Evolutionary conservation across 2,797 vertebrate genomes (phyloP).

Genomic region (Cryptoblepharus egeriae): DNA sequence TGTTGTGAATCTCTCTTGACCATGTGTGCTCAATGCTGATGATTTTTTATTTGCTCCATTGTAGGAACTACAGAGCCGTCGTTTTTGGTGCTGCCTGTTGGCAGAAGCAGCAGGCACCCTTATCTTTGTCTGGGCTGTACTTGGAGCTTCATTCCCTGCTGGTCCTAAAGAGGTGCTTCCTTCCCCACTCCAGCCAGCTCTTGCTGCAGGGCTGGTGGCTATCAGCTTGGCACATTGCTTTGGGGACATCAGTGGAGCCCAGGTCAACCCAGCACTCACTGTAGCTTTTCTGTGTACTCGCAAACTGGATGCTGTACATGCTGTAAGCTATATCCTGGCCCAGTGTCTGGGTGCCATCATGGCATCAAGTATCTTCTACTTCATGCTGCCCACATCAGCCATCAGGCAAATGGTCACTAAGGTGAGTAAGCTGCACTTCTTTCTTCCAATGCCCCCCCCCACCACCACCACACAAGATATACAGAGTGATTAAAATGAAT

Average conservation of each 20-base stretch:
- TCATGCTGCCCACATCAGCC: conserved; percentile 75
- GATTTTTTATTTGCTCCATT: neutral
- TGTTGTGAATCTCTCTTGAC: neutral
- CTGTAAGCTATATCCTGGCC: conserved; percentile 73
- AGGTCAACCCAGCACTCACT: conserved; percentile 87
- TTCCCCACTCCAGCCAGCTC: conserved; percentile 75
- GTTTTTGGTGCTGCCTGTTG: conserved; percentile 82
- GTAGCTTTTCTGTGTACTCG: conserved; percentile 83
- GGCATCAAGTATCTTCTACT: conserved; percentile 77
- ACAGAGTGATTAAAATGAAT: neutral
- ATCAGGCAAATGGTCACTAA: conserved; percentile 76
- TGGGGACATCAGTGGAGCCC: conserved; percentile 83
- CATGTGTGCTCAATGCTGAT: neutral
- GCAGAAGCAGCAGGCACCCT: conserved; percentile 82
- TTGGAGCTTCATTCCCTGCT: conserved; percentile 79
- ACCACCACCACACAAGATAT: neutral
- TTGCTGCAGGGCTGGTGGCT: conserved; percentile 81
- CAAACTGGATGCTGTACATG: conserved; percentile 77
- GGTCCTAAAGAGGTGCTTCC: conserved; percentile 22
- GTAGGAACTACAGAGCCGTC: conserved; percentile 80
- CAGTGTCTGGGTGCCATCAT: conserved; percentile 84
- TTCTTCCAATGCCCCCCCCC: neutral
- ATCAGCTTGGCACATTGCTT: conserved; percentile 80
- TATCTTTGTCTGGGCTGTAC: conserved; percentile 81
- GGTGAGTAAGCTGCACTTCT: conserved; percentile 64